Evolutionary conservation across 2,888 invertebrate genomes (phyloP), one percentile per base, ranked within the genome.

Genomic region (Phyto melanocephala): DNA sequence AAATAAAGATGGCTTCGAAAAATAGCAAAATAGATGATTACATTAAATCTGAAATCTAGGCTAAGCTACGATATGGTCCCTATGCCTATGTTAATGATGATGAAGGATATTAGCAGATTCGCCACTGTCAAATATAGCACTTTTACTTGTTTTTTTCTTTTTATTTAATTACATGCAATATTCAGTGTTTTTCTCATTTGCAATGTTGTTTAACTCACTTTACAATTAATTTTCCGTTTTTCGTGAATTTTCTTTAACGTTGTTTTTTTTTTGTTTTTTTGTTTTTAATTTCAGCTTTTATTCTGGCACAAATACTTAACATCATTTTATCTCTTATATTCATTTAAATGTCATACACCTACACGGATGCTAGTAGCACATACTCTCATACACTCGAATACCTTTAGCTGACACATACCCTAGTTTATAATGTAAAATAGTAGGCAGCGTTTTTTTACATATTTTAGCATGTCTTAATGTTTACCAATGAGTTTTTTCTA

Each of bases 181-280:
- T 54, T 20, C 11, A 1, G 1, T 58, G 1, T 47, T 20, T 47
- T 47, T 20, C 20, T 6, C 17, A 37, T 24, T 11, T 54, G 8
- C 47, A 63, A 45, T 33, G 54, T 54, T 54, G 63, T 45, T 78
- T 17, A 70, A 63, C 70, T 70, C 70, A 78, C 70, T 78, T 70
- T 70, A 40, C 70, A 78, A 54, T 78, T 78, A 63, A 70, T 78
- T 78, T 70, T 70, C 42, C 15, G 15, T 54, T 54, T 62, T 63
- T 35, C 68, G 42, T 45, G 52, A 20, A 35, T 47, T 37, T 58
- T 47, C 40, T 17, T 24, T 10, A 10, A 10, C 8, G 47, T 47
- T 45, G 6, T 42, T 24, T 15, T 22, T 60, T 15, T 68, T 58
- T 3, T 37, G 8, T 15, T 45, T 10, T 45, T 45, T n/a, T n/a